phyloP scores from a whole-genome alignment of 2,797 vertebrate species.

The Lepilemur ruficaudatus region DNA sequence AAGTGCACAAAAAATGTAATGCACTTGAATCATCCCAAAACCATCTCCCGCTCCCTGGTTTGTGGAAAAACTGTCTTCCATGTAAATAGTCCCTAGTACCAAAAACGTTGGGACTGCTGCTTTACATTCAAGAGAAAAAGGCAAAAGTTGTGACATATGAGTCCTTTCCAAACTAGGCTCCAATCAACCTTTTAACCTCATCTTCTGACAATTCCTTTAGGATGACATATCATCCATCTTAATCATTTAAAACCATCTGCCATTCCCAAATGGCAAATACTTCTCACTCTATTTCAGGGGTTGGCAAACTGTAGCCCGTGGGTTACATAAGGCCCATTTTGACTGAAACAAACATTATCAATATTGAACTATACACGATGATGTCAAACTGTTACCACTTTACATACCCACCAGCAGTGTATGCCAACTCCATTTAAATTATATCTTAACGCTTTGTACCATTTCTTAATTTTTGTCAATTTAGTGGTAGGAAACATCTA shows the following conservation, averaged over 20 bases:
- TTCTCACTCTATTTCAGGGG: background rate
- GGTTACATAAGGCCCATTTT: background rate
- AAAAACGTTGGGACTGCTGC: no score
- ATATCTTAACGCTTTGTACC: background rate
- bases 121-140: conserved; percentile 39
- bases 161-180: background rate
- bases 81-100: no score
- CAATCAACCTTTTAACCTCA: background rate
- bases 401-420: background rate
- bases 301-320: background rate
- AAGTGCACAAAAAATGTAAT: no score
- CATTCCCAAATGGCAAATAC: background rate
- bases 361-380: background rate
- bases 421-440: background rate
- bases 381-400: background rate
- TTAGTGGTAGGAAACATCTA: background rate
- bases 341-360: background rate
- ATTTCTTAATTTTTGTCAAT: background rate
- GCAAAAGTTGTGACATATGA: background rate
- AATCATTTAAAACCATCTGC: background rate
- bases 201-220: background rate
- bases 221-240: background rate
- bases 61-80: no score
- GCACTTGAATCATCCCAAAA: no score
- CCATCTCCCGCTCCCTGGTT: no score